Percentiles rank a stretch among this genome's conserved stretches.
Conservation (phyloP, 2,888 invertebrate species). For the Dilophus febrilis region DNA sequence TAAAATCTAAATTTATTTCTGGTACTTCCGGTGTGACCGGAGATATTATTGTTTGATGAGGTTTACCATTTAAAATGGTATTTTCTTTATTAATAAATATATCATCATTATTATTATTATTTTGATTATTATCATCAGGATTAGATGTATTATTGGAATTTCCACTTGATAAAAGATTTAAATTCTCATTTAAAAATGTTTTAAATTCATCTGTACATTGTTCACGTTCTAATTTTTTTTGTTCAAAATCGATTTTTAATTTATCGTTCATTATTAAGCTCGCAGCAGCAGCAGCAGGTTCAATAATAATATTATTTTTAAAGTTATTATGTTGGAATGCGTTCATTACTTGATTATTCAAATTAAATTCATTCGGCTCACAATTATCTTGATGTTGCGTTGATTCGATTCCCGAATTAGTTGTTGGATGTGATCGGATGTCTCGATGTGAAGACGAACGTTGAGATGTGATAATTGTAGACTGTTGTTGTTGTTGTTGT, state of each 20-base stretch:
- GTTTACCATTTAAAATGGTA: background rate
- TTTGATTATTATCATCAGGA: background rate
- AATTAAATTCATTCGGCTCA: no score
- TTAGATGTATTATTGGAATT: background rate
- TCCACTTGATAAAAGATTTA: background rate
- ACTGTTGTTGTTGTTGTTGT: background rate
- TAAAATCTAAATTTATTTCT: no score
- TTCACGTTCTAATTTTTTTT: conserved; percentile 16
- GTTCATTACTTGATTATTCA: no score
- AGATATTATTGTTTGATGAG: background rate
- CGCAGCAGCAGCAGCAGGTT: no score
- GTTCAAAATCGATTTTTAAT: conserved; percentile 10
- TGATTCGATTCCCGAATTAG: background rate
- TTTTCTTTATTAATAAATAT: background rate
- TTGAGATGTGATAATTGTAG: background rate
- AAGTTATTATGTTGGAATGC: no score
- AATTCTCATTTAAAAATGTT: background rate
- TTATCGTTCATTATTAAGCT: background rate
- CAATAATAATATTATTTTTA: no score
- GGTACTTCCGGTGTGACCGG: no score
- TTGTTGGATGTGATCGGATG: conserved; percentile 1
- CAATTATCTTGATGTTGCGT: background rate
- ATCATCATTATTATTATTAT: background rate
- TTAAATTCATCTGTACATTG: conserved; percentile 16
- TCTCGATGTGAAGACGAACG: background rate